Evolutionary conservation across 2,888 invertebrate species (phyloP).

Genomic region (Danaus chrysippus): DNA sequence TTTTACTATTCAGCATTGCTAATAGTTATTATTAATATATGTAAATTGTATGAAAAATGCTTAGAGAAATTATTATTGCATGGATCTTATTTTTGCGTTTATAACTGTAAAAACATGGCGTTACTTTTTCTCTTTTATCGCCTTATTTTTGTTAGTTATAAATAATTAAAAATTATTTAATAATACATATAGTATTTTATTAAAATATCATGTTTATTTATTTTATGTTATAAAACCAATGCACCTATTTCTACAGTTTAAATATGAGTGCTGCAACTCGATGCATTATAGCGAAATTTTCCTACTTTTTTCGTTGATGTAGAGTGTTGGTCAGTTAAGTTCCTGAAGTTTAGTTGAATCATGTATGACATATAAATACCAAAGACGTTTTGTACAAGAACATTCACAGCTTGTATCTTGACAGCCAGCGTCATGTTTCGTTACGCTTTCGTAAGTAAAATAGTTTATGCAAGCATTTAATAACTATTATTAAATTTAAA

Average conservation of each 20-base stretch:
- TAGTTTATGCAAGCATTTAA: neutral
- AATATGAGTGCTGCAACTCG: slow-evolving; percentile 39
- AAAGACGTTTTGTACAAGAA: slow-evolving; percentile 40
- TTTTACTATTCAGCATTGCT: slow-evolving; percentile 9
- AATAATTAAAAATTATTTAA: too few species aligned
- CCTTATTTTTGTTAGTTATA: too few species aligned
- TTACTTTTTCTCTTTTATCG: too few species aligned
- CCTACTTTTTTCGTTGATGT: slow-evolving; percentile 46
- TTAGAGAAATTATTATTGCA: too few species aligned
- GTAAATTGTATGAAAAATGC: too few species aligned
- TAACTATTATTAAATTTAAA: neutral
- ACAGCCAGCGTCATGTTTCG: slow-evolving; percentile 43
- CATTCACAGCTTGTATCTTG: slow-evolving; percentile 48
- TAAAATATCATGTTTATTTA: too few species aligned
- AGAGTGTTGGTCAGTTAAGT: slow-evolving; percentile 46
- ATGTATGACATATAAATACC: slow-evolving; percentile 53
- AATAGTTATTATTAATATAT: too few species aligned
- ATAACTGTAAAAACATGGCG: too few species aligned
- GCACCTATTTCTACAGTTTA: neutral
- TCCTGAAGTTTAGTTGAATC: slow-evolving; percentile 39
- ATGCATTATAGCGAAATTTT: slow-evolving; percentile 29
- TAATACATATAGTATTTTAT: too few species aligned
- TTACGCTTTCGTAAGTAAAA: slow-evolving; percentile 52
- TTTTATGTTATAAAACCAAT: too few species aligned
- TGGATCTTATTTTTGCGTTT: too few species aligned